Evolutionary conservation across 1,140 invertebrate genomes (phyloP).

Genomic region (Aphidius gifuensis): DNA sequence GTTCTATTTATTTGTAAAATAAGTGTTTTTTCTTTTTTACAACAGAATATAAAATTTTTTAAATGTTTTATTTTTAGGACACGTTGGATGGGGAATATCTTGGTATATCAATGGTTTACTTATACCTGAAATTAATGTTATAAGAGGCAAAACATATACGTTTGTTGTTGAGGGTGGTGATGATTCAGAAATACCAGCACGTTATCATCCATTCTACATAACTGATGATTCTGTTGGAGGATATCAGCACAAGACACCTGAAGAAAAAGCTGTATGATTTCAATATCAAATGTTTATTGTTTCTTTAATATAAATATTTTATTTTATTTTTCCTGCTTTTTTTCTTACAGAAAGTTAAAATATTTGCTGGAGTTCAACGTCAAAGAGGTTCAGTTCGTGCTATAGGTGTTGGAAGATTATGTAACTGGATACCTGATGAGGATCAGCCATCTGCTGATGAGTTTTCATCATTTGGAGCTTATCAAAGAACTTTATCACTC

Average conservation of each 20-base stretch:
- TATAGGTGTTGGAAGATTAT: constrained; percentile 75
- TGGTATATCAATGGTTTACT: constrained; percentile 95
- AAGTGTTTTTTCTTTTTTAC: background rate
- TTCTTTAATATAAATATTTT: constrained; percentile 4
- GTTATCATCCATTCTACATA: constrained; percentile 94
- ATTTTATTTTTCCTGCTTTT: constrained; percentile 8
- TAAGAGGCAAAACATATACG: constrained; percentile 84
- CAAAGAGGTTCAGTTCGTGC: constrained; percentile 67
- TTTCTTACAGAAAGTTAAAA: constrained; percentile 65
- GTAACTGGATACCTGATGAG: constrained; percentile 79
- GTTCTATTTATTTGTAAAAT: background rate
- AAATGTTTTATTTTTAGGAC: constrained; percentile 58
- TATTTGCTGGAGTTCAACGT: constrained; percentile 75
- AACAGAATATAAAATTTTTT: background rate
- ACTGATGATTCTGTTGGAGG: constrained; percentile 90
- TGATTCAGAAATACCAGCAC: constrained; percentile 72
- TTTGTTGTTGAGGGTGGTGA: constrained; percentile 87
- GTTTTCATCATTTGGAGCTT: constrained; percentile 82
- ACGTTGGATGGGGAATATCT: constrained; percentile 89
- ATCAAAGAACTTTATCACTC: constrained; percentile 77
- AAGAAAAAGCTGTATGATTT: constrained; percentile 71
- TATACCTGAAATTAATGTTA: constrained; percentile 89
- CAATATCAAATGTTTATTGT: background rate
- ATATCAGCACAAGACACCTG: constrained; percentile 78
- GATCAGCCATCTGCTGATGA: constrained; percentile 72